phyloP scores from a whole-genome alignment of 2,113 vertebrate species.

The Gobiocypris rarus region DNA sequence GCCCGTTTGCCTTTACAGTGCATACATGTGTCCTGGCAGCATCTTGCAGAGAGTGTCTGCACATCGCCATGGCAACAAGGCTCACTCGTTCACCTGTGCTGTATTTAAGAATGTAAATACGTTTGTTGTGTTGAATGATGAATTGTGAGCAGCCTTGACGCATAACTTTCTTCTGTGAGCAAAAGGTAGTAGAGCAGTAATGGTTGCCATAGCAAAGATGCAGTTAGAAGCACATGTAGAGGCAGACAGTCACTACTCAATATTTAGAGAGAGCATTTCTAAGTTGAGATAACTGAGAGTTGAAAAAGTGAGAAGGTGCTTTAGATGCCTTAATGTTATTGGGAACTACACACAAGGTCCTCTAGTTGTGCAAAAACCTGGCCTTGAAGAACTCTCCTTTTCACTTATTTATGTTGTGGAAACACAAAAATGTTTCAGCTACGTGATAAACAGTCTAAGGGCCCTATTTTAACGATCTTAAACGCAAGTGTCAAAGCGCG shows the following conservation, averaged over 20 bases:
- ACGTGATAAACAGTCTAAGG: too few relatives aligned
- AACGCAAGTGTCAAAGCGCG: too few relatives aligned
- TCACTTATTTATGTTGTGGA: neutral
- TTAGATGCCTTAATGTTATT: neutral
- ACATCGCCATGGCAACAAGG: conserved; percentile 58
- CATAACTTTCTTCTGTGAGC: conserved; percentile 42
- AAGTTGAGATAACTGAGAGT: conserved; percentile 30
- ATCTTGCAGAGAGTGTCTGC: conserved; percentile 8
- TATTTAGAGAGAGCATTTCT: conserved; percentile 19
- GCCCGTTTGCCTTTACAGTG: conserved; percentile 19
- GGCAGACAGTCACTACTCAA: conserved; percentile 14
- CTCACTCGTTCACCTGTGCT: conserved; percentile 51
- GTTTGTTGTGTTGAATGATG: conserved; percentile 59
- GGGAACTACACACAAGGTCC: neutral
- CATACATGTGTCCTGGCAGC: conserved; percentile 34
- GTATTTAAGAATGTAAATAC: conserved; percentile 60
- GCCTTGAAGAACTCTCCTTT: neutral
- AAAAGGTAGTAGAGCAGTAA: conserved; percentile 47
- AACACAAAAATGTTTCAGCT: too few relatives aligned
- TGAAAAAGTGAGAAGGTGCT: conserved; percentile 18
- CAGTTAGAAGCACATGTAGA: conserved; percentile 20
- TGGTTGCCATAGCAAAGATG: conserved; percentile 63
- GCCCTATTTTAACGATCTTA: too few relatives aligned
- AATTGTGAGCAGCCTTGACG: conserved; percentile 49
- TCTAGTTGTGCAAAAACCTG: neutral